phyloP scores from a whole-genome alignment of 2,888 invertebrate species.

The Macrophya alboannulata region DNA sequence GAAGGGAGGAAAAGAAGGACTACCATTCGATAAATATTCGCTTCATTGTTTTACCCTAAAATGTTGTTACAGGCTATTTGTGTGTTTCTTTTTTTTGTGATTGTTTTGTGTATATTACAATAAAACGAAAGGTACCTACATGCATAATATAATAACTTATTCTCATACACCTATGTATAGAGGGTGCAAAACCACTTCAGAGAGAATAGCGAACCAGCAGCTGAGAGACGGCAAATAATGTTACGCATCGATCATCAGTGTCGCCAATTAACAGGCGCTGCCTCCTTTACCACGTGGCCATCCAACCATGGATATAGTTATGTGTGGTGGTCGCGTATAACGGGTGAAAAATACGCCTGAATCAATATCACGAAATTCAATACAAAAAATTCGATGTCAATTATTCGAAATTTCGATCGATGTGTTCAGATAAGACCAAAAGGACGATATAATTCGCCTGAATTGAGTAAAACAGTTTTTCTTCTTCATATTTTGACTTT shows the following conservation, averaged over 20 bases:
- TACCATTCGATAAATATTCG: neutral
- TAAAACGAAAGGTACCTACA: neutral
- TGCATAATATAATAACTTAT: constrained; percentile 6
- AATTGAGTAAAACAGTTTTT: neutral
- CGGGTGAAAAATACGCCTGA: neutral
- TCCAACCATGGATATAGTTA: constrained; percentile 28
- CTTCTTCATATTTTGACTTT: neutral
- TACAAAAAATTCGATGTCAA: neutral
- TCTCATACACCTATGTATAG: neutral
- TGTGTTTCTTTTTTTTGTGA: neutral
- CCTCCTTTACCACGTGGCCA: constrained; percentile 42
- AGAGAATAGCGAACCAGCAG: constrained; percentile 9
- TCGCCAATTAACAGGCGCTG: constrained; percentile 72
- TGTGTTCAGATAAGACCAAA: neutral
- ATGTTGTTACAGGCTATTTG: neutral
- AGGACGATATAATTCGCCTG: neutral
- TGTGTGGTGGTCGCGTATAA: neutral
- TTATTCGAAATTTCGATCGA: neutral
- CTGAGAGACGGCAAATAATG: constrained; percentile 65
- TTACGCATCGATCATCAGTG: constrained; percentile 73
- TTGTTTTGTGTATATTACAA: neutral
- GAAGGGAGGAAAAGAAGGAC: neutral
- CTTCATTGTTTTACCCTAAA: constrained; percentile 4
- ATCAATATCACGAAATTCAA: neutral
- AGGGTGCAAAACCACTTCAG: constrained; percentile 22